Conservation (phyloP, 2,888 invertebrate species). For the Cephus rjabovi region DNA sequence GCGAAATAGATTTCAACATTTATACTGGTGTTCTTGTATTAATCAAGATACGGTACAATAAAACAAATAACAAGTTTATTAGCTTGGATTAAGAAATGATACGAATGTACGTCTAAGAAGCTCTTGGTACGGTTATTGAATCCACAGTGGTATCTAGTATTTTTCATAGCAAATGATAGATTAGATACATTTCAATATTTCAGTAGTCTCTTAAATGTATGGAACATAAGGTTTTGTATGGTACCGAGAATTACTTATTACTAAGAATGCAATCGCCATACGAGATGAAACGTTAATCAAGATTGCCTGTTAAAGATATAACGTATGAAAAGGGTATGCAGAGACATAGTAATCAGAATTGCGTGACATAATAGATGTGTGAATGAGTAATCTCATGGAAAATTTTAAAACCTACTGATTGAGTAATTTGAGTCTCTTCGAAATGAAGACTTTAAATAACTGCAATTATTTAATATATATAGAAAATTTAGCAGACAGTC, state of each 20-base stretch:
- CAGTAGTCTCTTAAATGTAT: background rate
- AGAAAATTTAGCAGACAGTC: background rate
- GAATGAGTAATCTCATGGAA: background rate
- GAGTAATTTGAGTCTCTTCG: background rate
- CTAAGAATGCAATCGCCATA: background rate
- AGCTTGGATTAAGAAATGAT: background rate
- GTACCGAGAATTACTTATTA: background rate
- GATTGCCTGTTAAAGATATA: background rate
- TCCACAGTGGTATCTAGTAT: background rate
- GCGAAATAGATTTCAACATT: background rate
- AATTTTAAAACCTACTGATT: background rate
- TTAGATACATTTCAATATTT: background rate
- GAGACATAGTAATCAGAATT: background rate
- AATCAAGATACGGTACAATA: background rate
- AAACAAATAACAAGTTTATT: background rate
- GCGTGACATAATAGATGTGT: background rate
- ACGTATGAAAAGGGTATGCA: background rate
- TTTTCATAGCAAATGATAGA: background rate
- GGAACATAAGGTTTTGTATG: background rate
- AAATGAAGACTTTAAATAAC: background rate
- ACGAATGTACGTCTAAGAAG: background rate
- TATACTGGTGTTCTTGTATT: background rate
- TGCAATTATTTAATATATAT: background rate
- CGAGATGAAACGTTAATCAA: background rate
- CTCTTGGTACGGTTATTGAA: background rate